phyloP scores from a whole-genome alignment of 2,888 invertebrate genomes.

The Bedellia somnulentella region DNA sequence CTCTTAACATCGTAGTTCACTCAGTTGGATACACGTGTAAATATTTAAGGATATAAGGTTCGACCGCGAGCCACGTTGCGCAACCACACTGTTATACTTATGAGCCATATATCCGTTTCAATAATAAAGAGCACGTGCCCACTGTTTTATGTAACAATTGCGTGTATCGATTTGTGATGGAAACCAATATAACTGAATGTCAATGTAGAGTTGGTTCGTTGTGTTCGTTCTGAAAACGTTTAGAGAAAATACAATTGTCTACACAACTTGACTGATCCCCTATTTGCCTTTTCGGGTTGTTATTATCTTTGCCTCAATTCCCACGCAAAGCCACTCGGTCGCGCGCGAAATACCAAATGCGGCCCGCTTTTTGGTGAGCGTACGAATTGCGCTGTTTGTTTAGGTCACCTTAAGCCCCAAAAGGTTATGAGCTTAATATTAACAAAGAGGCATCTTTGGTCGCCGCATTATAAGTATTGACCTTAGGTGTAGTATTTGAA shows the following conservation, averaged over 20 bases:
- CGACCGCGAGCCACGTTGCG: constrained; percentile 22
- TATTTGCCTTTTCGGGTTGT: constrained; percentile 52
- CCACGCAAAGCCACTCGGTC: constrained; percentile 45
- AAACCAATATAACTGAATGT: constrained; percentile 36
- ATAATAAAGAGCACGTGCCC: constrained; percentile 20
- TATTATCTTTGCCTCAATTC: constrained; percentile 51
- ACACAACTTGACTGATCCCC: constrained; percentile 42
- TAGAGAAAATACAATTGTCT: constrained; percentile 48
- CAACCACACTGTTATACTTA: constrained; percentile 17
- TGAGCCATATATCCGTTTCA: constrained; percentile 24
- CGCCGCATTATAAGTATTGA: constrained; percentile 28
- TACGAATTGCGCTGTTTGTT: constrained; percentile 51
- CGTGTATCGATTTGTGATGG: constrained; percentile 30
- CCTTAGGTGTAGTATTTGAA: constrained; percentile 20
- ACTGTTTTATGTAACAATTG: constrained; percentile 33
- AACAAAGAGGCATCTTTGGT: constrained; percentile 23
- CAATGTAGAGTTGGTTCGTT: too few relatives aligned
- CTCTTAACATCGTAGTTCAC: constrained; percentile 37
- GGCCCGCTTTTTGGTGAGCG: constrained; percentile 45
- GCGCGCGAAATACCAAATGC: constrained; percentile 58
- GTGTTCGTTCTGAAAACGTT: constrained; percentile 39
- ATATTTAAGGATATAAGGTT: constrained; percentile 27
- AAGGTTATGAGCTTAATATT: constrained; percentile 46
- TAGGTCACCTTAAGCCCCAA: constrained; percentile 35
- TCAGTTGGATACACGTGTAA: constrained; percentile 50